phyloP scores from a whole-genome alignment of 2,113 vertebrate species.

The Candoia aspera region DNA sequence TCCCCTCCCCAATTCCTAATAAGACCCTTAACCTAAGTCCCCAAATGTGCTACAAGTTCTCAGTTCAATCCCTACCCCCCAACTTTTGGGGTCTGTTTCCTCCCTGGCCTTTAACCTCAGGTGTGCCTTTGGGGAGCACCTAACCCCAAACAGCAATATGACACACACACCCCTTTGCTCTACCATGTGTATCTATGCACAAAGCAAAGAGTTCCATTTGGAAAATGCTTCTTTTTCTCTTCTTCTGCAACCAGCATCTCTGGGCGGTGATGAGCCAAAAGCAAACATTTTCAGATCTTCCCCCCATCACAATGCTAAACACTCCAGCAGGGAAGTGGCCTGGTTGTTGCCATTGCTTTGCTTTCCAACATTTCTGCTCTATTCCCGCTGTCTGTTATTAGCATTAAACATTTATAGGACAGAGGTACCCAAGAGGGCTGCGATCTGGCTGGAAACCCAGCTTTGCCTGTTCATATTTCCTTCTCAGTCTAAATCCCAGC shows the following conservation, averaged over 20 bases:
- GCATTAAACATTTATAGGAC: conserved; percentile 24
- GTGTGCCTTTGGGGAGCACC: neutral
- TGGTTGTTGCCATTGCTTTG: neutral
- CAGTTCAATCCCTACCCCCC: neutral
- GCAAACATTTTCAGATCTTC: conserved; percentile 7
- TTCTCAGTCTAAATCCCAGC: neutral
- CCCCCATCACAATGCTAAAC: fast-evolving
- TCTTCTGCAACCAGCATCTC: neutral
- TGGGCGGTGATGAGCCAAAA: conserved; percentile 5
- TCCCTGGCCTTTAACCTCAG: neutral
- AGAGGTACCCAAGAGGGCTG: conserved; percentile 12
- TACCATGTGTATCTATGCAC: neutral
- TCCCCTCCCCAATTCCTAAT: neutral
- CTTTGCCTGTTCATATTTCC: neutral
- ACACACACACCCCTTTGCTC: neutral
- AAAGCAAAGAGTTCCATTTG: neutral
- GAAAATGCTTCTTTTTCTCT: neutral
- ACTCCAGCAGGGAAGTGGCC: neutral
- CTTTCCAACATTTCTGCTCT: neutral
- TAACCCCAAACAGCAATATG: neutral
- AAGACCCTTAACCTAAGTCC: neutral
- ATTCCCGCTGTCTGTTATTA: neutral
- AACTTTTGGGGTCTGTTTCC: too few relatives aligned
- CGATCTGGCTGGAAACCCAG: neutral
- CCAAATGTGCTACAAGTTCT: neutral